Evolutionary conservation across 1,140 invertebrate species (phyloP).

Genomic region (Pentalonia nigronervosa): DNA sequence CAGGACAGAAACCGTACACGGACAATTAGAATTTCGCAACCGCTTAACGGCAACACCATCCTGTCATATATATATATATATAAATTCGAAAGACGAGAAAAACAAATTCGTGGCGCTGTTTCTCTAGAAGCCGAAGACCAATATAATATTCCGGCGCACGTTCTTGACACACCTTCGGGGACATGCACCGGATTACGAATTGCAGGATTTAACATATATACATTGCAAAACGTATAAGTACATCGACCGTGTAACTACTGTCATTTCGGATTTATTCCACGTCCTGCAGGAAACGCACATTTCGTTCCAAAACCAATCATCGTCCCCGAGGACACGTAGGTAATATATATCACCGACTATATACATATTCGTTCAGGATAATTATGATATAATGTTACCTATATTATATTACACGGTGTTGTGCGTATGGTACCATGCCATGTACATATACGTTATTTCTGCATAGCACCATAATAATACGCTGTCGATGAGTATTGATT

Average conservation of each 20-base stretch:
- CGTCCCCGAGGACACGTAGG: neutral
- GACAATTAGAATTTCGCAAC: neutral
- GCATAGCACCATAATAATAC: too few species aligned
- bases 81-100: neutral
- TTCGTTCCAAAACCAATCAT: neutral
- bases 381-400: neutral
- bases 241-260: neutral
- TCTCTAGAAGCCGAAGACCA: neutral
- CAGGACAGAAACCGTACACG: too few species aligned
- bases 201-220: neutral
- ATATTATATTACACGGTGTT: neutral
- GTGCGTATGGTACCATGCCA: neutral
- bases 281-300: neutral
- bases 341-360: too few species aligned
- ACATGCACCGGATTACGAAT: neutral
- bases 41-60: too few species aligned
- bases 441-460: too few species aligned
- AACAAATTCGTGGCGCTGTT: neutral
- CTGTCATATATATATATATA: too few species aligned
- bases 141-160: neutral
- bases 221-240: neutral
- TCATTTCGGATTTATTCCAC: neutral
- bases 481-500: neutral
- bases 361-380: neutral
- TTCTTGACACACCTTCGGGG: neutral